phyloP scores from a whole-genome alignment of 2,113 vertebrate genomes.

The Tympanuchus pallidicinctus region DNA sequence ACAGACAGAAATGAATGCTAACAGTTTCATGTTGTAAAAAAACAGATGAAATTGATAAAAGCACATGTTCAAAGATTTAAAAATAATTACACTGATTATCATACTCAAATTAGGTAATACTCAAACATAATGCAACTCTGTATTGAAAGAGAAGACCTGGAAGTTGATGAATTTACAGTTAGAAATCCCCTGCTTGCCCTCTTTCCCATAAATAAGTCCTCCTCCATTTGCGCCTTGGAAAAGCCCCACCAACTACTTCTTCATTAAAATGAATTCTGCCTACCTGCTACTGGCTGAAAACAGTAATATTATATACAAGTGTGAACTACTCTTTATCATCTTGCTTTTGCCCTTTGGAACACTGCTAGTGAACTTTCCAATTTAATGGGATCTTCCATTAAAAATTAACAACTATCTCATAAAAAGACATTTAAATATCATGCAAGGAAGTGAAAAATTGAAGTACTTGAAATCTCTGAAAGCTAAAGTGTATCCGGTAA shows the following conservation, averaged over 20 bases:
- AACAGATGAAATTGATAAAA: background rate
- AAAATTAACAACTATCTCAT: background rate
- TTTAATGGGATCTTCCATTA: background rate
- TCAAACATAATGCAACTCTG: background rate
- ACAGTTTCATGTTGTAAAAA: background rate
- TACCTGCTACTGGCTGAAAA: background rate
- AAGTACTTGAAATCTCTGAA: background rate
- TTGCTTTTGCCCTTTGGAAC: background rate
- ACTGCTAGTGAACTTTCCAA: background rate
- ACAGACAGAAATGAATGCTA: background rate
- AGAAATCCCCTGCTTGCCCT: background rate
- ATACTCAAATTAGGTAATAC: background rate
- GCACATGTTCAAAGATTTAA: background rate
- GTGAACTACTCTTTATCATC: background rate
- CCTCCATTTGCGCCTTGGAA: background rate
- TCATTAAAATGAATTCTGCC: background rate
- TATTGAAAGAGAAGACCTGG: background rate
- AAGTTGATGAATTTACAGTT: background rate
- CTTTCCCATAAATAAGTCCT: background rate
- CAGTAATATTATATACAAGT: background rate
- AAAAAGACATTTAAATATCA: background rate
- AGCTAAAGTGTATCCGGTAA: background rate
- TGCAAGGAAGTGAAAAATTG: background rate
- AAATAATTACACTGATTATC: background rate
- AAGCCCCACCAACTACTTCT: background rate